Evolutionary conservation across 2,113 vertebrate species (phyloP), one percentile per base, ranked within the genome.

Genomic region (Lepus americanus): DNA sequence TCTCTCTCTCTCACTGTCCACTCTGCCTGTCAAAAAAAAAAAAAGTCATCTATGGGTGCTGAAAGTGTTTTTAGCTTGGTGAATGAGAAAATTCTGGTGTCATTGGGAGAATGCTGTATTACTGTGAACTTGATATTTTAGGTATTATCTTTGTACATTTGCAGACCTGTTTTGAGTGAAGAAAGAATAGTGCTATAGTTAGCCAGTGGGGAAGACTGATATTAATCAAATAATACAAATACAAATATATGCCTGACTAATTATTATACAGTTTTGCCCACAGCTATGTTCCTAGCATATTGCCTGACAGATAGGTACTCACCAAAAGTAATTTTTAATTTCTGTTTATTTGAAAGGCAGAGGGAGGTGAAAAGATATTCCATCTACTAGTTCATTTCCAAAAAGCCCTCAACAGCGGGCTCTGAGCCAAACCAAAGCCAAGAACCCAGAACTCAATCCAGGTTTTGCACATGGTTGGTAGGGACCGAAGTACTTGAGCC

Each of bases 61-160:
- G 20, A 77, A 70, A 95, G 49, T 80, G 9, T 91, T 92, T 77
- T 74, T 95, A 70, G 14, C 63, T 76, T 92, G 49, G 27, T 77
- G 64, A 87, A 67, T 84, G 14, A 91, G 61, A 82, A 82, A 89
- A 87, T 83, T 59, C 17, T 86, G 29, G 9, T 86, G 27, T 67
- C 12, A 27, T 72, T 84, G 31, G 25, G 51, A 80, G 20, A 95
- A 23, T 87, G 49, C 81, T 82, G 77, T 74, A 5, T 67, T 61
- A 59, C 44, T 44, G 14, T 9, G 9, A 74, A 51, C 27, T 77
- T 87, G 53, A 36, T 59, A 33, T 81, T 85, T 82, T 77, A 77
- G 27, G 39, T 8, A 44, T 61, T 20, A 39, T 94, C 88, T 88
- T 64, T 80, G 25, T 53, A 79, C 16, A 53, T 91, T 84, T 91